These are phyloP conservation scores for Spodoptera picta DNA, from an alignment of 2,888 invertebrate genomes.

Conservation along the genomic window DNA sequence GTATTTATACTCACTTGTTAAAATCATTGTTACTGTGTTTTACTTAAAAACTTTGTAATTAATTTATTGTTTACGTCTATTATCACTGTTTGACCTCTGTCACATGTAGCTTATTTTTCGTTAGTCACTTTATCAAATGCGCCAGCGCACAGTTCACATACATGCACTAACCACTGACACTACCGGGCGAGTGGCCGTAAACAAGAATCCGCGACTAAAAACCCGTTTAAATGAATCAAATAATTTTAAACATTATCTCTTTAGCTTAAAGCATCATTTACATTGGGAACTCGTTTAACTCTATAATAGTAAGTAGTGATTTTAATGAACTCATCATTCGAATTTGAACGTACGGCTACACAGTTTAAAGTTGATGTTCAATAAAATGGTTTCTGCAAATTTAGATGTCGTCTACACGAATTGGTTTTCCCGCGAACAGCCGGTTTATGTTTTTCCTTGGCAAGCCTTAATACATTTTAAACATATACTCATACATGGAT, in stretches of 20 bases:
- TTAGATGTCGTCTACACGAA: slow-evolving; percentile 20
- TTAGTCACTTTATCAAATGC: slow-evolving; percentile 36
- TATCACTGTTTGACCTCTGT: slow-evolving; percentile 7
- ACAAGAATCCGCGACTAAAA: slow-evolving; percentile 51
- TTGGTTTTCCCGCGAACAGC: slow-evolving; percentile 55
- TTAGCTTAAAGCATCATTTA: slow-evolving; percentile 31
- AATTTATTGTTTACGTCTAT: slow-evolving; percentile 5
- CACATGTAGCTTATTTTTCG: slow-evolving; percentile 25
- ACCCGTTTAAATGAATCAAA: not conserved
- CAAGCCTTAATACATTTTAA: slow-evolving; percentile 15
- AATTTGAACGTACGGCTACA: slow-evolving; percentile 26
- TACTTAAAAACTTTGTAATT: not conserved
- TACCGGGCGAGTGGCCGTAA: slow-evolving; percentile 58
- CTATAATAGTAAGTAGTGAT: slow-evolving; percentile 5
- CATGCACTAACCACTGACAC: slow-evolving; percentile 44
- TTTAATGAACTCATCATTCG: slow-evolving; percentile 3
- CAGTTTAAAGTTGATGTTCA: slow-evolving; percentile 16
- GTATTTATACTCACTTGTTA: slow-evolving; percentile 39
- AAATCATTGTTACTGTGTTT: slow-evolving; percentile 32
- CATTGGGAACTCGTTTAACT: not conserved
- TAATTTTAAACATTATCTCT: slow-evolving; percentile 20
- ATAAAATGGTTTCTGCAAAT: not conserved
- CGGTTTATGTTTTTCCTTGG: slow-evolving; percentile 55
- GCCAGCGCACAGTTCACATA: slow-evolving; percentile 32
- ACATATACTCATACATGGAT: slow-evolving; percentile 8